phyloP scores from a whole-genome alignment of 2,113 vertebrate species.

The Scomber japonicus region DNA sequence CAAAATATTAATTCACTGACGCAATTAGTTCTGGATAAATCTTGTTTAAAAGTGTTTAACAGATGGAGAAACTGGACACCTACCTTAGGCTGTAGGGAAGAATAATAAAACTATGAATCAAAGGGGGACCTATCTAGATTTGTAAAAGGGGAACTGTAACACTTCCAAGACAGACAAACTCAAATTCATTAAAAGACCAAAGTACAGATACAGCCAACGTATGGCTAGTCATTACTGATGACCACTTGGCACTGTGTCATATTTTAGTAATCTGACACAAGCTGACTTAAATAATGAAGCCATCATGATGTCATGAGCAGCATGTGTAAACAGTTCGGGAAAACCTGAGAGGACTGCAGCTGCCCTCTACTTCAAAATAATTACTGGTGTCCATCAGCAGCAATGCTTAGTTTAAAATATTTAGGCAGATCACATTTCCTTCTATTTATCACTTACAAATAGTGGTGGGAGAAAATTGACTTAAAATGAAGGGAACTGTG shows the following conservation, averaged over 20 bases:
- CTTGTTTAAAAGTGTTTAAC: no score
- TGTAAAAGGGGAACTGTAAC: no score
- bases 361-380: conserved; percentile 30
- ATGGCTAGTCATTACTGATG: not conserved
- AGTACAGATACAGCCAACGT: not conserved
- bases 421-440: conserved; percentile 15
- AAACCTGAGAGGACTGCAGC: conserved; percentile 25
- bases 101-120: no score
- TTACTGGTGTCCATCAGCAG: conserved; percentile 33
- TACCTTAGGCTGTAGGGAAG: no score
- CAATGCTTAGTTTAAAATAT: conserved; percentile 15
- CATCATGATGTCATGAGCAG: conserved; percentile 28
- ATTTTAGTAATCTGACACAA: conserved; percentile 6
- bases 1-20: no score
- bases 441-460: conserved; percentile 14
- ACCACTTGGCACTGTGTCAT: conserved; percentile 19
- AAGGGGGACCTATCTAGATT: no score
- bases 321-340: conserved; percentile 42
- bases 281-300: conserved; percentile 32
- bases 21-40: no score
- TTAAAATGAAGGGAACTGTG: not conserved
- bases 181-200: not conserved
- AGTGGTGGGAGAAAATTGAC: not conserved
- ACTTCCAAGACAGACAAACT: no score
- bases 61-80: no score